Conservation (phyloP, 2,113 vertebrate genomes). For the Formicarius rufipectus region DNA sequence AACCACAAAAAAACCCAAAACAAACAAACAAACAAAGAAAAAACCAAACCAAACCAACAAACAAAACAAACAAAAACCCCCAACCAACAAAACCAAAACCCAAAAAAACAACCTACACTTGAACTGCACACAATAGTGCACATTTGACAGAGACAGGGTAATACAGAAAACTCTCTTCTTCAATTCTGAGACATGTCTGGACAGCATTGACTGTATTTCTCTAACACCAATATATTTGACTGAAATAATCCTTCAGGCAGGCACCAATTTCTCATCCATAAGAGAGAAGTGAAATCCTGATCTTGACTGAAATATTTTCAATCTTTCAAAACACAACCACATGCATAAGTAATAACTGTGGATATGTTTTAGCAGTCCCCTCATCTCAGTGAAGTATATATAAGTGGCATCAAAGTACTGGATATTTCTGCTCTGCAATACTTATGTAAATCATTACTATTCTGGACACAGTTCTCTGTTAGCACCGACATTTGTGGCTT, state of each 20-base stretch:
- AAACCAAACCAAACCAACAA: too few relatives aligned
- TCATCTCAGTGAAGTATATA: not conserved
- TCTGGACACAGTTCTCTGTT: not conserved
- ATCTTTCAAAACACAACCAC: not conserved
- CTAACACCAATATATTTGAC: not conserved
- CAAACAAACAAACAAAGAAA: not conserved
- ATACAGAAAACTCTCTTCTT: not conserved
- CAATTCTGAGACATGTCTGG: not conserved
- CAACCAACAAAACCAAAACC: too few relatives aligned
- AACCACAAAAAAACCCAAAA: too few relatives aligned
- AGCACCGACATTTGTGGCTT: not conserved
- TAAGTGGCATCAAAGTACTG: not conserved
- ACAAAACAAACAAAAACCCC: too few relatives aligned
- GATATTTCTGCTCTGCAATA: not conserved
- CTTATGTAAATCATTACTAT: not conserved
- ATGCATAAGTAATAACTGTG: not conserved
- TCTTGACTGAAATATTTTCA: not conserved
- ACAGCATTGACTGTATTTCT: not conserved
- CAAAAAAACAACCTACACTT: not conserved
- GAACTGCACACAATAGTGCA: not conserved
- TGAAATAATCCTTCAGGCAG: not conserved
- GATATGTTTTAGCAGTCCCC: not conserved
- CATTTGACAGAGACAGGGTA: not conserved
- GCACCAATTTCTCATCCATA: not conserved
- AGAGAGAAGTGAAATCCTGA: not conserved